Evolutionary conservation across 2,888 invertebrate genomes (phyloP), one percentile per base, ranked within the genome.

Genomic region (Nycteola revayana): DNA sequence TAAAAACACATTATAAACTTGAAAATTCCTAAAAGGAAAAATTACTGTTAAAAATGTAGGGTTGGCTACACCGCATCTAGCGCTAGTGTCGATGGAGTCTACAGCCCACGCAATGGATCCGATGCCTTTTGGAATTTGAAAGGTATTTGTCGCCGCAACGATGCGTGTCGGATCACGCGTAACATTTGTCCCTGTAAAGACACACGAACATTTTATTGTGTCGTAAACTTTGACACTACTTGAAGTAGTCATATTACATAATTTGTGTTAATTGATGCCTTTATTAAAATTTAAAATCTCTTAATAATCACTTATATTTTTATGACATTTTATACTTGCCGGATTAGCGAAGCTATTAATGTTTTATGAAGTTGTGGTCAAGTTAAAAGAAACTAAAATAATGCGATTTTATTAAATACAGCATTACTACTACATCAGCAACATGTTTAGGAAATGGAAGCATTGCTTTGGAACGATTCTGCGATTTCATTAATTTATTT

Each of bases 41-140:
- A n/a, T n/a, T n/a, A n/a, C n/a, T n/a, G n/a, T n/a, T n/a, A n/a
- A n/a, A n/a, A n/a, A n/a, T n/a, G n/a, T n/a, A n/a, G n/a, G n/a
- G n/a, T n/a, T n/a, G n/a, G n/a, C n/a, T n/a, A n/a, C n/a, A n/a
- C n/a, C n/a, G n/a, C n/a, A n/a, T 75, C 74, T 68, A 70, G 69
- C 69, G 74, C 64, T 69, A 60, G 63, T 64, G 72, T 68, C 50
- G 57, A 61, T 57, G 65, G 66, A 71, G 73, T 69, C 70, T 66
- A 66, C 71, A 77, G 59, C 87, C 83, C 81, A 84, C 87, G 75
- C 80, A n/a, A n/a, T 57, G 44, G 44, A 38, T 53, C 51, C 53
- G 58, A 65, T 57, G 57, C 60, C 72, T 75, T 75, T 81, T 66
- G 86, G 87, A 85, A 87, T 87, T 87, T 68, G 84, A 87, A 86